These are phyloP conservation scores for Chascanopsetta lugubris DNA, from an alignment of 2,113 vertebrate genomes.

Conservation along the genomic window DNA sequence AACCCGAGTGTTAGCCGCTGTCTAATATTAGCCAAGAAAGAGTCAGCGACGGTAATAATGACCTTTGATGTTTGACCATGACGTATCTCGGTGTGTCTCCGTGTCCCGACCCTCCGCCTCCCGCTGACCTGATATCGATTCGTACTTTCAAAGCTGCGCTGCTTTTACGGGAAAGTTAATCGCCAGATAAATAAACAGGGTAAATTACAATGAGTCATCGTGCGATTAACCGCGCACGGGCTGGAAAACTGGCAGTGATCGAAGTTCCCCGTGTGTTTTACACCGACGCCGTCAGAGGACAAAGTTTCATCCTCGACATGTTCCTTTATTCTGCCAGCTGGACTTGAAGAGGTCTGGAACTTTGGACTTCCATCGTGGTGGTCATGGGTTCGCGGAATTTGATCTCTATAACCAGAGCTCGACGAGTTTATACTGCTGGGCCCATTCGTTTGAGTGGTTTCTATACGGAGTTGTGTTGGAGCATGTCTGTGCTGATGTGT, in stretches of 20 bases:
- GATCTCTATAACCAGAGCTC: not conserved
- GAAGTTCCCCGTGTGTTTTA: no score
- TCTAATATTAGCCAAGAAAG: conserved; percentile 21
- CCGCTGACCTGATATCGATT: not conserved
- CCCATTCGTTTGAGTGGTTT: no score
- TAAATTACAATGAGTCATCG: no score
- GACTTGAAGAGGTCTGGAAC: conserved; percentile 22
- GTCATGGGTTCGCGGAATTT: not conserved
- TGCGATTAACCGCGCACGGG: no score
- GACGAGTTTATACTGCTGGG: no score
- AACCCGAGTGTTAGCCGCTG: conserved; percentile 22
- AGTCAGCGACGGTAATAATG: not conserved
- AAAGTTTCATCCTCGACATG: conserved; percentile 47
- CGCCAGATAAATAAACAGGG: no score
- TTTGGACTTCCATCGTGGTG: conserved; percentile 27
- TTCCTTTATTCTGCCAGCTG: conserved; percentile 6
- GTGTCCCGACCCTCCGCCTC: not conserved
- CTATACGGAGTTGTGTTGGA: no score
- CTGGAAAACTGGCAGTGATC: no score
- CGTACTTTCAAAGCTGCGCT: no score
- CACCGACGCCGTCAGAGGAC: conserved; percentile 20
- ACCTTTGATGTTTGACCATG: not conserved
- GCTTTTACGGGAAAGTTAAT: not conserved
- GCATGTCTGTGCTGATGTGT: no score
- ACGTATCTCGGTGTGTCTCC: not conserved